Evolutionary conservation across 2,888 invertebrate genomes (phyloP), one percentile per base, ranked within the genome.

Genomic region (Acleris emargana): DNA sequence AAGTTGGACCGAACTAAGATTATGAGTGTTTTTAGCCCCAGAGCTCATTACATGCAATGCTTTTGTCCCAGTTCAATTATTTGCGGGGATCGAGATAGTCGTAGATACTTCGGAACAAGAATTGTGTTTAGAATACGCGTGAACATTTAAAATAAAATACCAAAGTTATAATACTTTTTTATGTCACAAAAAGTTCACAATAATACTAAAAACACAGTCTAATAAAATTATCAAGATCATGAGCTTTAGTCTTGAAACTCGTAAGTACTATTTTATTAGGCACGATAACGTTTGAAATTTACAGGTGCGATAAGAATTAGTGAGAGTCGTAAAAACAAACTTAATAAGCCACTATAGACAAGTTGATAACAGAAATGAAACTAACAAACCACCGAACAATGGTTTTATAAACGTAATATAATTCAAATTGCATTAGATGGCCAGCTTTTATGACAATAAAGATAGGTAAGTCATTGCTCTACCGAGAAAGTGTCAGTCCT

Each of bases 1-100:
- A 91, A 91, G 77, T 89, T 87, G 69, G 69, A 72, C 64, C 69
- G 77, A 78, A 81, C 82, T 82, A 79, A 77, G 68, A 77, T 83
- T 82, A 83, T 81, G 74, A 80, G 77, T 76, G 72, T 78, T 78
- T 75, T 71, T 74, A 73, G 69, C 72, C 73, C 70, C 58, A 11
- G 17, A n/a, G 25, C 38, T 52, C 53, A 53, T 64, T 64, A 64
- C 43, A 50, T 22, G 32, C 11, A 18, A 32, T 47, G 47, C 28
- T 49, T 51, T 57, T 38, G 28, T 51, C 11, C 55, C 55, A 9
- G 60, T 52, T 61, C 55, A 57, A 61, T 32, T 32, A 32, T 32
- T 32, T 9, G 32, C 32, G 45, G 17, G 9, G 20, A 57, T 57
- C 47, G 32, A 20, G 17, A 51, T 18, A 47, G 45, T 20, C 17